Evolutionary conservation across 2,113 vertebrate species (phyloP).

Genomic region (Notiomystis cincta): DNA sequence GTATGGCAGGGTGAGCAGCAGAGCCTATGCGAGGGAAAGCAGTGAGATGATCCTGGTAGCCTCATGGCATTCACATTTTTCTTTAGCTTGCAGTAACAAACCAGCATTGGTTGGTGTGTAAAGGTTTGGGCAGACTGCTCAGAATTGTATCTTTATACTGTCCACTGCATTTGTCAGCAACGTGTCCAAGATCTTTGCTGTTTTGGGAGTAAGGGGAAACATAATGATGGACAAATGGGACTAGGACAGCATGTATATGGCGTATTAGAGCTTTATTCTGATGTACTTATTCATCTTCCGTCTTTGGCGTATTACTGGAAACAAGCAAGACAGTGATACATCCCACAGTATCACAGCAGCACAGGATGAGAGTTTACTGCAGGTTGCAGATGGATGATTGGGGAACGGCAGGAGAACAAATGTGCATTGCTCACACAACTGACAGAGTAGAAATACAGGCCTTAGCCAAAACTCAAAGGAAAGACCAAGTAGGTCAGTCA

Average conservation of each 20-base stretch:
- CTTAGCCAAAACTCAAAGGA: neutral
- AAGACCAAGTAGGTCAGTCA: neutral
- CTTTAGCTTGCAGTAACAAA: fast-evolving
- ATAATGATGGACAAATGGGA: neutral
- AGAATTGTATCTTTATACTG: neutral
- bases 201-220: neutral
- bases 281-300: neutral
- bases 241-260: neutral
- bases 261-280: neutral
- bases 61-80: neutral
- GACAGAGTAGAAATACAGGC: neutral
- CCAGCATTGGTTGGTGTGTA: neutral
- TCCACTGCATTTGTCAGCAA: neutral
- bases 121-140: neutral
- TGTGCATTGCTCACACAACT: neutral
- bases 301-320: neutral
- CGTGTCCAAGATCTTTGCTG: neutral
- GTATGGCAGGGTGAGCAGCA: neutral
- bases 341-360: neutral
- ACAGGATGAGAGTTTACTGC: neutral
- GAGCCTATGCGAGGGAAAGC: neutral
- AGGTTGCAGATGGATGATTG: neutral
- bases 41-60: neutral
- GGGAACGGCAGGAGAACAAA: neutral
- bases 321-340: neutral